Conservation (phyloP, 1,140 invertebrate genomes). For the Diuraphis noxia region DNA sequence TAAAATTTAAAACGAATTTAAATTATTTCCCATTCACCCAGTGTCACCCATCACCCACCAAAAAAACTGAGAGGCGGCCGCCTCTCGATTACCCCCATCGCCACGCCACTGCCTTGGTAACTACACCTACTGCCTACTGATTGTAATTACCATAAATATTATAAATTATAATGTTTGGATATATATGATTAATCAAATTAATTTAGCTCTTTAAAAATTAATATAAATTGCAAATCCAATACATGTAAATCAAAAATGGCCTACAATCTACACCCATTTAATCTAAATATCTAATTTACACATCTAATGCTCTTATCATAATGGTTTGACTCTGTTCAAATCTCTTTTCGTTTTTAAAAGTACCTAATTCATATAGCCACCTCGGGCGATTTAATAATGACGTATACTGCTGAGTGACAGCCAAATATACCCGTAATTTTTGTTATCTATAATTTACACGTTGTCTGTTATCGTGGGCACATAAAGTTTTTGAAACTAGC, state of each 20-base stretch:
- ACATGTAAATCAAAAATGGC: neutral
- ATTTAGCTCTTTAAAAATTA: neutral
- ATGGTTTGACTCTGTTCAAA: neutral
- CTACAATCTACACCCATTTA: neutral
- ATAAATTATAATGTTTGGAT: neutral
- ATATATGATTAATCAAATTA: neutral
- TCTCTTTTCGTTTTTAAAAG: neutral
- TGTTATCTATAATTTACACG: conserved; percentile 42
- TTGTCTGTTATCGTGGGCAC: neutral
- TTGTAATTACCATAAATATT: too few relatives aligned
- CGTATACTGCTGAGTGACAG: neutral
- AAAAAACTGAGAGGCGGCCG: too few relatives aligned
- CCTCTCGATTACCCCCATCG: too few relatives aligned
- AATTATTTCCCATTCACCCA: too few relatives aligned
- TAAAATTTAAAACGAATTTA: too few relatives aligned
- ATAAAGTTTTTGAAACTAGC: neutral
- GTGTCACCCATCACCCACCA: too few relatives aligned
- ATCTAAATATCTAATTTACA: neutral
- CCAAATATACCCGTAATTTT: conserved; percentile 42
- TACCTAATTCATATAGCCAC: neutral
- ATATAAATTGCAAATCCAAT: neutral
- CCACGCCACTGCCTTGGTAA: too few relatives aligned
- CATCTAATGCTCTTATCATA: neutral
- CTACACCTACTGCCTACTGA: neutral
- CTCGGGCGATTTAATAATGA: neutral